Evolutionary conservation across 2,113 vertebrate species (phyloP).

Genomic region (Meriones unguiculatus): DNA sequence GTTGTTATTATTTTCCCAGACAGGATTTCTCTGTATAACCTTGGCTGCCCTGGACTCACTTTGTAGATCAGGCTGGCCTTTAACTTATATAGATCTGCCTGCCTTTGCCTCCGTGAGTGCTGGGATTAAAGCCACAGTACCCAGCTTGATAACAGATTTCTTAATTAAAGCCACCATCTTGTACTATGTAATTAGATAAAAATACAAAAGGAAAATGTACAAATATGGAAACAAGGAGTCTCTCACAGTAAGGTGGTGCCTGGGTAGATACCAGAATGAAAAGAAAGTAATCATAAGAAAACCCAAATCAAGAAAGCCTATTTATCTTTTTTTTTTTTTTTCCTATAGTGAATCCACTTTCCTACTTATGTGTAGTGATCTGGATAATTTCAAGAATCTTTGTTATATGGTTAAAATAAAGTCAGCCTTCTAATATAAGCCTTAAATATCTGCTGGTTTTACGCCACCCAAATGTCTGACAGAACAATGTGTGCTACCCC

Average conservation of each 20-base stretch:
- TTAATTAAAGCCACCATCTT: slow-evolving; percentile 25
- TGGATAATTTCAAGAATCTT: slow-evolving; percentile 35
- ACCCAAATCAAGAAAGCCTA: neutral
- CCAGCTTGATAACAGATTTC: slow-evolving; percentile 14
- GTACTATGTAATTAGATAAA: slow-evolving; percentile 20
- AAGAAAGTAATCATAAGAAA: slow-evolving; percentile 8
- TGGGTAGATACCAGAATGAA: neutral
- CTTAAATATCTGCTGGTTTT: slow-evolving; percentile 59
- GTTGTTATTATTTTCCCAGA: too few species aligned
- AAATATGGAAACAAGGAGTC: neutral
- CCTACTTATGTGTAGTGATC: neutral
- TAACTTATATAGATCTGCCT: too few species aligned
- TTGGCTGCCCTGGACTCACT: too few species aligned
- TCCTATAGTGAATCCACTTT: slow-evolving; percentile 4
- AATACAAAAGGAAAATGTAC: slow-evolving; percentile 14
- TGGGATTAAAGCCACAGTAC: too few species aligned
- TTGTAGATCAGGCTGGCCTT: too few species aligned
- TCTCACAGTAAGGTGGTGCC: neutral
- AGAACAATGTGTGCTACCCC: slow-evolving; percentile 59
- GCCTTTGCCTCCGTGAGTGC: too few species aligned
- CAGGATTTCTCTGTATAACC: too few species aligned
- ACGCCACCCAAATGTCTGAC: slow-evolving; percentile 77
- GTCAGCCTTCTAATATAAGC: slow-evolving; percentile 52
- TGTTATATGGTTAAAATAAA: slow-evolving; percentile 20
- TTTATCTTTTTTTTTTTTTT: neutral